Base-by-base conservation (phyloP, 2,888 invertebrate species). In the Asteroscopus sphinx region DNA sequence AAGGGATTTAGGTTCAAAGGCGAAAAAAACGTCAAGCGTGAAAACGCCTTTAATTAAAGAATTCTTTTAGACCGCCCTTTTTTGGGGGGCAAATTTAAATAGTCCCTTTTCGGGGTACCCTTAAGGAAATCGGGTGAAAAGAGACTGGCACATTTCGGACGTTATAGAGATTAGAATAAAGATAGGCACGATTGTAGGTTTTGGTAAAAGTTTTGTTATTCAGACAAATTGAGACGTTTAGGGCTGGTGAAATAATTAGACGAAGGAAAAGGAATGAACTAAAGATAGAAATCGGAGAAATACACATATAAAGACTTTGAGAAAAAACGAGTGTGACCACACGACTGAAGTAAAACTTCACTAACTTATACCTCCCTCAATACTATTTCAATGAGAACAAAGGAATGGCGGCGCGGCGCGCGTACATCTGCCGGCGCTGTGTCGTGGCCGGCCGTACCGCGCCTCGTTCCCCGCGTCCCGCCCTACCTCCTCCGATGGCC, bases 21-120 rank as follows among this genome's bases (percentile, higher is more conserved):
- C 21, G 12, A 36, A 40, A 69, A 45, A 57, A 56, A 41, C 12
- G 41, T 64, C 54, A 45, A 59, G 59, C 71, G 68, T 68, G 28
- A 70, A 70, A 54, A 70, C 39, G 71, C 56, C 53, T 70, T 70
- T 60, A 70, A 70, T 70, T 70, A 70, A 70, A 40, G 53, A 59
- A 68, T 64, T 68, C 47, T 59, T 63, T 53, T 15, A 51, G 33
- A 39, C 40, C 47, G 44, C 59, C 37, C 46, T 32, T 41, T 54
- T 67, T 45, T 33, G 17, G 44, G 46, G 46, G 51, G 26, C 1
- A 39, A 52, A 52, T 56, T 70, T 55, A 64, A 70, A 68, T 53
- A 56, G 51, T 28, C 35, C 39, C 35, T 40, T 68, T 51, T 39
- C 26, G 1, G 28, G 15, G 33, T 16, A 11, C 46, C 13, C 28